Conservation (phyloP, 1,140 invertebrate genomes). For the Drosophila fuyamai region DNA sequence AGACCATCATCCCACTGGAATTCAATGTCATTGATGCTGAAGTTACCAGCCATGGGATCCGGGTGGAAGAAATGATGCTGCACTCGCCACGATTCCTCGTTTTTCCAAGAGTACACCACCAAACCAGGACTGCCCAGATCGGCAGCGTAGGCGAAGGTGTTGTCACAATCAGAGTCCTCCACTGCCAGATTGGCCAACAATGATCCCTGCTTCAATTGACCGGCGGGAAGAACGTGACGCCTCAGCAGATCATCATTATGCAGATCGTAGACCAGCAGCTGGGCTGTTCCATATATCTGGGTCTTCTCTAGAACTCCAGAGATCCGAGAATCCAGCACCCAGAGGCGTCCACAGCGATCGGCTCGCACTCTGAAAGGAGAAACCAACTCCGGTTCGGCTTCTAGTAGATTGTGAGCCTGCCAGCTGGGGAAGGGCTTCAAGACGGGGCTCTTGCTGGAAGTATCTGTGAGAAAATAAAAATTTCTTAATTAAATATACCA, state of each 20-base stretch:
- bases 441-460: constrained; percentile 87
- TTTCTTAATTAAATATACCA: background rate
- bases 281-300: constrained; percentile 85
- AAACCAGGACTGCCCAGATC: constrained; percentile 88
- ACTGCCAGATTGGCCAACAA: constrained; percentile 91
- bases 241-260: constrained; percentile 89
- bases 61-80: constrained; percentile 90
- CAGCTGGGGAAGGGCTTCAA: constrained; percentile 91
- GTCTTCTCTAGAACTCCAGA: constrained; percentile 87
- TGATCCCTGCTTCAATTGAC: constrained; percentile 88
- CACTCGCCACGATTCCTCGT: constrained; percentile 89
- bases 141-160: constrained; percentile 88
- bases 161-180: constrained; percentile 89
- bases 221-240: constrained; percentile 87
- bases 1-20: constrained; percentile 92
- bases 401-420: constrained; percentile 87
- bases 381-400: constrained; percentile 88
- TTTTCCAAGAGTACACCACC: constrained; percentile 89
- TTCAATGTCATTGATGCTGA: constrained; percentile 89
- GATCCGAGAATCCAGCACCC: constrained; percentile 91
- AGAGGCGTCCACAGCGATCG: constrained; percentile 90
- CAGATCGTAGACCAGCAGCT: constrained; percentile 90
- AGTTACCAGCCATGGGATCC: constrained; percentile 89
- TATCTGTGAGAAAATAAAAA: constrained; percentile 85
- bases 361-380: constrained; percentile 90